Percentiles rank a stretch among this genome's conserved stretches.
phyloP scores from a whole-genome alignment of 2,113 vertebrate genomes.

The Corydoras maculifer region DNA sequence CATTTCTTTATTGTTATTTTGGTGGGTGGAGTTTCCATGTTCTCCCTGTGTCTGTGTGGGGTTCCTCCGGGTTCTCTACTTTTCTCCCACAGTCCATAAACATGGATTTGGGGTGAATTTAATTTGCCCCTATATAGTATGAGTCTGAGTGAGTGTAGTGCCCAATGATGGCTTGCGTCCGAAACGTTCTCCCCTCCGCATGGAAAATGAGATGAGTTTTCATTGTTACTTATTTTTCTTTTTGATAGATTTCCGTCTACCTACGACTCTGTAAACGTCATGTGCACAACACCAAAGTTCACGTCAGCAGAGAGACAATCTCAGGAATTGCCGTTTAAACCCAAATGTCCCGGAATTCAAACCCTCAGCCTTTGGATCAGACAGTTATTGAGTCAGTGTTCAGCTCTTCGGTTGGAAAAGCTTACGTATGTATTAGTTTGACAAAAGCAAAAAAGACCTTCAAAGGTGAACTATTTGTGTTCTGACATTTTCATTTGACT shows the following conservation, averaged over 20 bases:
- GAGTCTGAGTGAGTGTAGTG: no score
- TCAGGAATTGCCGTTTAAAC: constrained; percentile 37
- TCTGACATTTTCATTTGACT: not conserved
- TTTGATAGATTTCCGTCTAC: not conserved
- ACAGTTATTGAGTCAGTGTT: constrained; percentile 6
- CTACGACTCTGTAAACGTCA: constrained; percentile 4
- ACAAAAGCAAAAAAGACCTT: constrained; percentile 38
- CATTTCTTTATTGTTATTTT: no score
- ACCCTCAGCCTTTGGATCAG: constrained; percentile 3
- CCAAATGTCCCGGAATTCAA: constrained; percentile 7
- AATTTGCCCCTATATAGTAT: no score
- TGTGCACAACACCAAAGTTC: constrained; percentile 41
- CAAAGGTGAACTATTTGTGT: constrained; percentile 19
- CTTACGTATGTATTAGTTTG: constrained; percentile 24
- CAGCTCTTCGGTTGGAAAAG: constrained; percentile 17
- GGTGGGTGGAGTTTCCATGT: no score
- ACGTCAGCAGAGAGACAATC: constrained; percentile 41
- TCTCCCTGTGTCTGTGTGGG: no score
- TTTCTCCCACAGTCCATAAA: no score
- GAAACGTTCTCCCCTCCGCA: no score
- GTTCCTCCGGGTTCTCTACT: no score
- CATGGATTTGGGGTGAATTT: no score
- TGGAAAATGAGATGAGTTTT: no score
- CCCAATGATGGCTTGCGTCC: no score
- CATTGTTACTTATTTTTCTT: no score